These are phyloP conservation scores for Polyommatus iphigenia DNA, from an alignment of 2,888 invertebrate species.

Conservation along the genomic window DNA sequence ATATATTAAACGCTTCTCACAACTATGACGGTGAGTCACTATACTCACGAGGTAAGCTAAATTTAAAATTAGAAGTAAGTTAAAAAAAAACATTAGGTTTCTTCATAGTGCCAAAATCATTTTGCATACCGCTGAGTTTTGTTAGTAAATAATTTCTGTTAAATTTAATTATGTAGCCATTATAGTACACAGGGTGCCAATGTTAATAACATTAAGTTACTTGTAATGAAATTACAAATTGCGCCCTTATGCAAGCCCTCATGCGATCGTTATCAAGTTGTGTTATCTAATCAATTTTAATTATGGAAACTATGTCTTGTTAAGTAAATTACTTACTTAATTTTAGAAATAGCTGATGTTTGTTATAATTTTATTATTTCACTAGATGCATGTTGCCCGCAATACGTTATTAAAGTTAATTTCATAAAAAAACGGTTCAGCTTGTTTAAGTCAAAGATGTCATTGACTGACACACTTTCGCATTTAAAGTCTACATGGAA, in stretches of 20 bases:
- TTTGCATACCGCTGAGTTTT: too few relatives aligned
- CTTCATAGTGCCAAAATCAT: too few relatives aligned
- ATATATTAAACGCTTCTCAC: constrained; percentile 22
- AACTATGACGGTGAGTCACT: background rate
- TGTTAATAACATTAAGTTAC: background rate
- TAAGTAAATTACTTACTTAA: constrained; percentile 8
- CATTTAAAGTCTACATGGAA: too few relatives aligned
- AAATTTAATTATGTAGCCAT: too few relatives aligned
- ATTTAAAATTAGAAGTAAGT: background rate
- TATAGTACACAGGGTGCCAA: too few relatives aligned
- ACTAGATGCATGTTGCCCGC: background rate
- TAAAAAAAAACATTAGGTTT: too few relatives aligned
- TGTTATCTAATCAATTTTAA: constrained; percentile 19
- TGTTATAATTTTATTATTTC: background rate
- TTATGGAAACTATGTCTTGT: constrained; percentile 4
- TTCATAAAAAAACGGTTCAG: too few relatives aligned
- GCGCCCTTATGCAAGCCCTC: constrained; percentile 17
- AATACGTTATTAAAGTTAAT: too few relatives aligned
- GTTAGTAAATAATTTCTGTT: too few relatives aligned
- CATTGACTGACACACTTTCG: too few relatives aligned
- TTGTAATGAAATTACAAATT: constrained; percentile 6
- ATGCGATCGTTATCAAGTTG: constrained; percentile 26
- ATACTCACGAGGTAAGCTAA: background rate
- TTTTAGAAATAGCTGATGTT: background rate
- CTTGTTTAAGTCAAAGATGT: too few relatives aligned